Evolutionary conservation across 2,113 vertebrate species (phyloP).

Genomic region (Cromileptes altivelis): DNA sequence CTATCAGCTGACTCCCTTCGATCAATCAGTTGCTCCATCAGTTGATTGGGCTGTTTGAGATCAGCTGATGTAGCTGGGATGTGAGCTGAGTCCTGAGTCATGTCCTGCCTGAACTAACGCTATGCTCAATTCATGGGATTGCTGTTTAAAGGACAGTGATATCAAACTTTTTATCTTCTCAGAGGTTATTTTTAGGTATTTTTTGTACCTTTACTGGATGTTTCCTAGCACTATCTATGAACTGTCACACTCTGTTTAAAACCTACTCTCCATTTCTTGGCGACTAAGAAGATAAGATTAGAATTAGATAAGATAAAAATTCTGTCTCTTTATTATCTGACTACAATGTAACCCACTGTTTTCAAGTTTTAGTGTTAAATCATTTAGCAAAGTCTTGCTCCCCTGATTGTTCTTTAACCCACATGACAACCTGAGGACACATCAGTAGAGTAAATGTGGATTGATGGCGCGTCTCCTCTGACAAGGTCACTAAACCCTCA

Average conservation of each 20-base stretch:
- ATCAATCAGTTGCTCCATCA: no score
- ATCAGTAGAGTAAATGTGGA: constrained; percentile 29
- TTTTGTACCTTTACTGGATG: not conserved
- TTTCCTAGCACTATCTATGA: not conserved
- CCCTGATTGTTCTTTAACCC: not conserved
- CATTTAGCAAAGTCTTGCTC: not conserved
- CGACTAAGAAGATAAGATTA: not conserved
- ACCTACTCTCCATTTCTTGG: not conserved
- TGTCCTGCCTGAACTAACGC: no score
- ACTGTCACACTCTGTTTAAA: not conserved
- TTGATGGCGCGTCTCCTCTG: constrained; percentile 36
- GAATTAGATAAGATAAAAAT: not conserved
- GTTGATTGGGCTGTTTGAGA: no score
- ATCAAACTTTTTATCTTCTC: not conserved
- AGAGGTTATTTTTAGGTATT: not conserved
- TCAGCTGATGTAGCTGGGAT: no score
- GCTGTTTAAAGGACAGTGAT: not conserved
- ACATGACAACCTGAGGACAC: constrained; percentile 7
- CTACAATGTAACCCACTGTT: not conserved
- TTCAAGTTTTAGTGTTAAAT: not conserved
- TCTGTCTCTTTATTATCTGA: not conserved
- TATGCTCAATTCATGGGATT: not conserved
- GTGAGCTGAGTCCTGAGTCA: no score
- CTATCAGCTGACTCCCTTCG: no score
- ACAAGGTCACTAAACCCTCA: constrained; percentile 64